Base-by-base conservation (phyloP, 2,797 vertebrate genomes). In the Peromyscus attwateri region DNA sequence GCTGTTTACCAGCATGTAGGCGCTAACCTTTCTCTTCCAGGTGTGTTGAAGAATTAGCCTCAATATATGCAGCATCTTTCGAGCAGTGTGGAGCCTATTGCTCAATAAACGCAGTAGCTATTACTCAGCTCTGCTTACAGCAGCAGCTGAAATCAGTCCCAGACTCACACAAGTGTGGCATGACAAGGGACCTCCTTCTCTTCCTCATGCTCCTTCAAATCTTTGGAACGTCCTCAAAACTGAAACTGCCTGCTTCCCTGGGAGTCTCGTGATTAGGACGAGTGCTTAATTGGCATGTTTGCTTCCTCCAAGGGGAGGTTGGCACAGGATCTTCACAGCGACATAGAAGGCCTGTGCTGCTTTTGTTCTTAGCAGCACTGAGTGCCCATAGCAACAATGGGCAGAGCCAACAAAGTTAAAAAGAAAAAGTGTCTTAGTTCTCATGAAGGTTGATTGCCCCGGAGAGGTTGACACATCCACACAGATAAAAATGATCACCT, bases 261-360 rank as follows among this genome's bases (percentile, higher is more conserved):
- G 60, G 62, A 89, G 62, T 73, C 73, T 83, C 60, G 6, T 97
- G 94, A 93, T 95, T 94, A 95, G 84, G 85, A 79, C 0, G 0
- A 73, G 94, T 34, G 68, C 81, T 89, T 98, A 75, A 95, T 97
- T 96, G 92, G 82, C 89, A 60, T 89, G 95, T 95, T 92, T 96
- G 37, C 89, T 76, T 97, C 92, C 76, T 95, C n/a, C 29, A 70
- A 75, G 85, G 77, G 91, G 55, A 87, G 88, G 83, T 25, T 96
- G 90, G 49, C 34, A 23, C 92, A 93, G 76, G 49, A 23, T 8
- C 76, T 43, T 96, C 60, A 60, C 34, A 43, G 3, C 1, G 0
- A 89, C 37, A 77, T 62, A 49, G 49, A 76, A 89, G 34, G 70
- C 85, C 94, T 1, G 1, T 23, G 40, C 27, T 23, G 8, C 62